Base-by-base conservation (phyloP, 2,113 vertebrate genomes). In the Bubo scandiacus region DNA sequence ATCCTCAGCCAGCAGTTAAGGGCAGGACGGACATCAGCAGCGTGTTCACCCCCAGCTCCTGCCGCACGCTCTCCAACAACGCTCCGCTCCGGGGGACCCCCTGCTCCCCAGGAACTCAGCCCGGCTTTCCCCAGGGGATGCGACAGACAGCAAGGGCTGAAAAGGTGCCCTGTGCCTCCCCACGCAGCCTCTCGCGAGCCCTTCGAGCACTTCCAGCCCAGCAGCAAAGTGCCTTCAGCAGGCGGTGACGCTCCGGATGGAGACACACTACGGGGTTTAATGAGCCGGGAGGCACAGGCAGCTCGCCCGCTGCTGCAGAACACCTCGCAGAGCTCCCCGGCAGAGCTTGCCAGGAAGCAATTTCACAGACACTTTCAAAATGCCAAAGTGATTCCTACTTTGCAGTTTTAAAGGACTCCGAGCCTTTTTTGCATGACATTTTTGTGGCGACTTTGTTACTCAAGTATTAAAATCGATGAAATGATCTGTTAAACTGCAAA, bases 51-150 rank as follows among this genome's bases (percentile, higher is more conserved):
- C 30, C 40, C 70, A 19, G 72, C 74, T 63, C 51, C 79, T 6
- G 11, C 0, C 3, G 29, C 79, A 15, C 26, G 0, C 5, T 2
- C 5, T 1, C 77, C 62, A 5, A 2, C 2, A 67, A 10, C 2
- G 0, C 12, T 15, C 59, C 0, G 8, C 61, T 8, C 29, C 23
- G 0, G 72, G 65, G 30, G 9, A 75, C 20, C 27, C 71, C 23
- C 72, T 1, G 17, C 49, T 32, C 36, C 12, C 34, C 22, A 0
- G 1, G 42, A 34, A 62, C 18, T 9, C 8, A 5, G 10, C 61
- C 36, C 72, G 23, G 54, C 40, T 40, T 15, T 30, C 21, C 86
- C 59, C 82, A 11, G 43, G 55, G 52, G 57, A 34, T 62, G 51
- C 1, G 4, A 17, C 23, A 21, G 55, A 59, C 66, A 82, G 57